A percentile compares a stretch with the other conserved stretches of the same genome.
These are phyloP conservation scores for Parnassius apollo DNA, from an alignment of 2,888 invertebrate species.

Conservation along the genomic window DNA sequence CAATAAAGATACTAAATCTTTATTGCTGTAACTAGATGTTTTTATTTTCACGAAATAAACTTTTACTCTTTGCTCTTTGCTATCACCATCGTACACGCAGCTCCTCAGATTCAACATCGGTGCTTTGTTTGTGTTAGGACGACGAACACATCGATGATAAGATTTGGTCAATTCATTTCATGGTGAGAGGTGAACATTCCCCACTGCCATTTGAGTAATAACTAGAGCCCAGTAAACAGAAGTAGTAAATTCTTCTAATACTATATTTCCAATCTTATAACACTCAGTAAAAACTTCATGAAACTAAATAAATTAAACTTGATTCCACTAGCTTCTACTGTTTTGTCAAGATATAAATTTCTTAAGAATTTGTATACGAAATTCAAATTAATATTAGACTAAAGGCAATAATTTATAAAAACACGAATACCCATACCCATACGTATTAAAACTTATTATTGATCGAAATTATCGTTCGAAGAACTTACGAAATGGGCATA, in stretches of 20 bases:
- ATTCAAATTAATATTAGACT: slow-evolving; percentile 23
- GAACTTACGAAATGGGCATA: slow-evolving; percentile 80
- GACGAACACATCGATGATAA: slow-evolving; percentile 72
- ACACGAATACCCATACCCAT: slow-evolving; percentile 42
- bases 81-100: slow-evolving; percentile 86
- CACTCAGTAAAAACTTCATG: slow-evolving; percentile 67
- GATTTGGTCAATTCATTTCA: slow-evolving; percentile 66
- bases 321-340: slow-evolving; percentile 72
- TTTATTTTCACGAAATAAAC: slow-evolving; percentile 20
- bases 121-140: slow-evolving; percentile 55
- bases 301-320: slow-evolving; percentile 62
- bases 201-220: slow-evolving; percentile 65
- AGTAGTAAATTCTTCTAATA: slow-evolving; percentile 36
- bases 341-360: slow-evolving; percentile 53
- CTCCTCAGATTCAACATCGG: slow-evolving; percentile 68
- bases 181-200: slow-evolving; percentile 73
- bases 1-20: too few relatives aligned
- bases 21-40: too few relatives aligned
- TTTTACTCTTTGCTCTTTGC: slow-evolving; percentile 68
- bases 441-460: slow-evolving; percentile 45
- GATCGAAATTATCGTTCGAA: slow-evolving; percentile 70
- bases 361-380: slow-evolving; percentile 36
- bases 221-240: slow-evolving; percentile 43
- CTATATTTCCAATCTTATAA: slow-evolving; percentile 45
- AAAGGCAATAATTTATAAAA: slow-evolving; percentile 34